A percentile compares a stretch with the other conserved stretches of the same genome.
Conservation (phyloP, 2,797 vertebrate species). For the Siniperca scherzeri region DNA sequence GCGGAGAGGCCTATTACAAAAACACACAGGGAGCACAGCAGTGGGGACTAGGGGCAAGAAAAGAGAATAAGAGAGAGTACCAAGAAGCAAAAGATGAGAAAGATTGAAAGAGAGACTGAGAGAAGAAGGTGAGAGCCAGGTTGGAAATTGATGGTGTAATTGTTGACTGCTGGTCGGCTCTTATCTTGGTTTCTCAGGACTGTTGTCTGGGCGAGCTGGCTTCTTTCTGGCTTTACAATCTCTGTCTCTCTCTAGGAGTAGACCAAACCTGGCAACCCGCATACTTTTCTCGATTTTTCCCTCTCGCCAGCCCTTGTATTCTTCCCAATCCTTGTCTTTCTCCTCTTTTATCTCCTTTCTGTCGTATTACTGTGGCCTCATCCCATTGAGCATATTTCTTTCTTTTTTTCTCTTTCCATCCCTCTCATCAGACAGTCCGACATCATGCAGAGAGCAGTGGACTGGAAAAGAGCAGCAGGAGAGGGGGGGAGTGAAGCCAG, state of each 20-base stretch:
- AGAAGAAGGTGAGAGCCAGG: constrained; percentile 55
- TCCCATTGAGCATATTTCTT: constrained; percentile 45
- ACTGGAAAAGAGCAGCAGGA: constrained; percentile 75
- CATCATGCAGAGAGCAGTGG: constrained; percentile 64
- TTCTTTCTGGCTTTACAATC: constrained; percentile 62
- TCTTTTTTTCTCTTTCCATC: constrained; percentile 20
- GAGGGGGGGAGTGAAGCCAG: constrained; percentile 50
- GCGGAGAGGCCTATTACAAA: constrained; percentile 31
- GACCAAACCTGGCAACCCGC: constrained; percentile 67
- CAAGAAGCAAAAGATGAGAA: constrained; percentile 40
- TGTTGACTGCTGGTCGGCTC: constrained; percentile 77
- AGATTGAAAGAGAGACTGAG: constrained; percentile 55
- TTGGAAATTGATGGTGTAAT: constrained; percentile 78
- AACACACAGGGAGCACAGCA: constrained; percentile 19
- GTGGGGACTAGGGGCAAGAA: neutral
- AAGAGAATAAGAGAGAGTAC: constrained; percentile 27
- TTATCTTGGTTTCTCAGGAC: constrained; percentile 82
- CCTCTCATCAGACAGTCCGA: constrained; percentile 44
- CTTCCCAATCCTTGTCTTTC: constrained; percentile 22
- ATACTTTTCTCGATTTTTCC: constrained; percentile 19
- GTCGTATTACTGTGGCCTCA: constrained; percentile 54
- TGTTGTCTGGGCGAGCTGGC: constrained; percentile 64
- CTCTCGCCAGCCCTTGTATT: constrained; percentile 30
- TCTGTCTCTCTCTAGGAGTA: constrained; percentile 52
- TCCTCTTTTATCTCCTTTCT: constrained; percentile 51